Evolutionary conservation across 1,140 invertebrate genomes (phyloP).

Genomic region (Drosophila carrolli): DNA sequence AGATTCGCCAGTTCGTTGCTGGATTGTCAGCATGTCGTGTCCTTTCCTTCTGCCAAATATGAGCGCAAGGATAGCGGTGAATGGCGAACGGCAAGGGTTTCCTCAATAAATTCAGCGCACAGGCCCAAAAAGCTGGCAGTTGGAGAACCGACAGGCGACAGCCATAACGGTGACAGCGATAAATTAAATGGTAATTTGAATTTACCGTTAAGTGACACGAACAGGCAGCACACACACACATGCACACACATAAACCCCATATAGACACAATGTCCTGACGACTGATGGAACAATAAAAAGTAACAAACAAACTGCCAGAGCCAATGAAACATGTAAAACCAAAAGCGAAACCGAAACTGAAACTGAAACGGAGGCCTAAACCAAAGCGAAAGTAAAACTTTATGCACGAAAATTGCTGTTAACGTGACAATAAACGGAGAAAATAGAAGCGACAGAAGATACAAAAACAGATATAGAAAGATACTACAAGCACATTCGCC

Average conservation of each 20-base stretch:
- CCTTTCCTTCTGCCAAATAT: constrained; percentile 54
- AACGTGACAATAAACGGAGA: constrained; percentile 78
- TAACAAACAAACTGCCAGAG: constrained; percentile 60
- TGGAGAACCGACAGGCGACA: constrained; percentile 67
- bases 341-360: constrained; percentile 50
- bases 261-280: constrained; percentile 27
- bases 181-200: constrained; percentile 84
- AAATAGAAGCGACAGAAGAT: constrained; percentile 43
- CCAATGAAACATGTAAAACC: constrained; percentile 60
- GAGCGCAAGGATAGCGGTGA: constrained; percentile 50
- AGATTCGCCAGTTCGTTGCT: constrained; percentile 41
- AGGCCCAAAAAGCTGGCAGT: constrained; percentile 29
- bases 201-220: constrained; percentile 82
- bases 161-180: constrained; percentile 83
- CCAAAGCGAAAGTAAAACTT: constrained; percentile 64
- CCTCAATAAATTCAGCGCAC: constrained; percentile 72
- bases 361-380: constrained; percentile 49
- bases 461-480: constrained; percentile 9
- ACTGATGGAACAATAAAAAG: constrained; percentile 56
- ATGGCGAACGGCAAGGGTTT: constrained; percentile 48
- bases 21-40: constrained; percentile 55
- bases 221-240: constrained; percentile 43
- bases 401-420: constrained; percentile 76
- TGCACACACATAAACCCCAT: constrained; percentile 7
- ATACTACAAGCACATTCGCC: constrained; percentile 4